Base-by-base conservation (phyloP, 1,140 invertebrate genomes). In the Danaus melanippus region DNA sequence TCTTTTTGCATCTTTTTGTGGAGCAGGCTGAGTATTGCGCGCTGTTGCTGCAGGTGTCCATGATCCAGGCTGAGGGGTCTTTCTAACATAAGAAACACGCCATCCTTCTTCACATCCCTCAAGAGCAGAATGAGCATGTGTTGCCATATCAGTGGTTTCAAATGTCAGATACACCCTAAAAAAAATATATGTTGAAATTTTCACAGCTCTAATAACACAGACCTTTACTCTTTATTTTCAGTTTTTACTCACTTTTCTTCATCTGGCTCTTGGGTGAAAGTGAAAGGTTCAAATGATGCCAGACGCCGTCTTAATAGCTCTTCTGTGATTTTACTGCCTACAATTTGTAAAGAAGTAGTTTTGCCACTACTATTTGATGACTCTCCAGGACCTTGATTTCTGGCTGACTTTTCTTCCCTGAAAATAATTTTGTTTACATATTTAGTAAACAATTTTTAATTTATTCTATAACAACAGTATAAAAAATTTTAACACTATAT, bases 151-250 rank as follows among this genome's bases (percentile, higher is more conserved):
- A 11, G 93, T 88, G 71, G 95, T 96, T 60, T 97, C 96, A 89
- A 98, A 98, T 5, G 96, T 96, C 8, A 98, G 90, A 88, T 97
- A 98, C 9, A 95, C 96, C 75, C 95, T 95, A 74, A 89, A 88
- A 76, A 66, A 63, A 32, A 32, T 4, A 4, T 7, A 32, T 32
- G 7, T 7, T 32, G 0, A 32, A 32, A 32, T 32, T 5, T 32
- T 32, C 6, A 21, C 17, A 32, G 21, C 6, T 32, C 6, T 7
- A 32, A 32, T 32, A 32, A 3, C 21, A 32, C 12, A 42, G 44
- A 40, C 9, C 8, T 11, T 41, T 46, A n/a, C 1, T 46, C n/a
- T 42, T 12, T 39, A 40, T 41, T 41, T 21, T 15, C 12, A 46
- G 21, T 45, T 41, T 17, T 47, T 56, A 64, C 67, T 64, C 64